phyloP scores from a whole-genome alignment of 2,113 vertebrate species.

The Centropus bengalensis region DNA sequence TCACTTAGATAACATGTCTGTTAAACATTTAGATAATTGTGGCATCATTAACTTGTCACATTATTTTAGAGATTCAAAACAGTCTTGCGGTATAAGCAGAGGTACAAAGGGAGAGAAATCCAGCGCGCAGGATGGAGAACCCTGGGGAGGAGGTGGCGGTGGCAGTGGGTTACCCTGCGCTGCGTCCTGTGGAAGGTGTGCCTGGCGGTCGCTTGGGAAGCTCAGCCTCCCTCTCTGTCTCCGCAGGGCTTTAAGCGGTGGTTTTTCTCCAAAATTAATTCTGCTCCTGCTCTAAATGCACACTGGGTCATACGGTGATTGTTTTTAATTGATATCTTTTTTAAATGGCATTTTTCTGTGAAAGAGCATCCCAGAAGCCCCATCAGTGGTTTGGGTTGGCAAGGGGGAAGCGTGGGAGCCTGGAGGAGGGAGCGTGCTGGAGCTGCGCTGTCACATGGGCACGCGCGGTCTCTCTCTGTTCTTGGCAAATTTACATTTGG shows the following conservation, averaged over 20 bases:
- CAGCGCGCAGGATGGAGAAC: not conserved
- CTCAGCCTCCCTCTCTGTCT: not conserved
- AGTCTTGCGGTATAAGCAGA: constrained; percentile 69
- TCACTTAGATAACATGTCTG: constrained; percentile 92
- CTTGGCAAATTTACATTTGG: not conserved
- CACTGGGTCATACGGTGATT: accelerated
- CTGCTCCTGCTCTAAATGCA: accelerated
- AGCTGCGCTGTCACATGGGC: not conserved
- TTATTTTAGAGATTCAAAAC: constrained; percentile 92
- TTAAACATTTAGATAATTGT: constrained; percentile 99
- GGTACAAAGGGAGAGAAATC: constrained; percentile 45
- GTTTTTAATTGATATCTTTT: not conserved
- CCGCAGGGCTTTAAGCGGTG: accelerated
- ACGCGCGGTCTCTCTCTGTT: accelerated
- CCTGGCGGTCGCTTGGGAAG: accelerated
- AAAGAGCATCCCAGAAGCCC: not conserved
- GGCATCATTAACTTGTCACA: constrained; percentile 98
- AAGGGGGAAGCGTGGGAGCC: not conserved
- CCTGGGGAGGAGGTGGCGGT: not conserved
- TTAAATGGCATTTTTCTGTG: not conserved
- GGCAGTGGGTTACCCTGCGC: not conserved
- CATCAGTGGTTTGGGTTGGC: not conserved
- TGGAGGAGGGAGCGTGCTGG: accelerated
- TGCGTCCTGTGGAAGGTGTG: not conserved
- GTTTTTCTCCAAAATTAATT: no score